phyloP scores from a whole-genome alignment of 53 echinoderm and acorn worm species.

The Astropecten irregularis region DNA sequence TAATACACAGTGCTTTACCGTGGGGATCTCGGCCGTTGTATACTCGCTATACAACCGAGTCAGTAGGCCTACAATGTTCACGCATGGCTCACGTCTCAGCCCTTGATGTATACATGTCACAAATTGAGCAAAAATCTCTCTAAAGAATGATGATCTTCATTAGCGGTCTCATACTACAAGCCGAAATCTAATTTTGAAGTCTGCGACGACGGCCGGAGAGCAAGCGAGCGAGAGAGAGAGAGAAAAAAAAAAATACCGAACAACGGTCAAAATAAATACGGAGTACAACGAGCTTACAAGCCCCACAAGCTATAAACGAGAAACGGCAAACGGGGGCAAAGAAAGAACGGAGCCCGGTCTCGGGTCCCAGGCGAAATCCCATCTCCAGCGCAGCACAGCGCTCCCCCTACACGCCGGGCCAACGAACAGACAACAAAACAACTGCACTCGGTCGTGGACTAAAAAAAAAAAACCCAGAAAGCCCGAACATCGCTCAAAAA shows the following conservation, averaged over 20 bases:
- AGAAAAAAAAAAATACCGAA: not conserved
- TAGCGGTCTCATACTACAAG: conserved; percentile 43
- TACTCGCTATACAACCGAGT: too few species aligned
- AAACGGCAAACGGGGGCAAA: not conserved
- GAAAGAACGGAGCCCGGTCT: conserved; percentile 10
- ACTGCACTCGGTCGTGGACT: too few species aligned
- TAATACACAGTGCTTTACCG: too few species aligned
- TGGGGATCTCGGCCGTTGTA: too few species aligned
- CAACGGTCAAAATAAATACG: conserved; percentile 25
- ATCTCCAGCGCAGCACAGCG: too few species aligned
- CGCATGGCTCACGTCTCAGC: too few species aligned
- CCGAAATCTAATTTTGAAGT: conserved; percentile 44
- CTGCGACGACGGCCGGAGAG: too few species aligned
- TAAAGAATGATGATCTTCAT: conserved; percentile 4
- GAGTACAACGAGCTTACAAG: conserved; percentile 27
- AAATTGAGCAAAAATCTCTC: too few species aligned
- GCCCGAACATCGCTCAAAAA: too few species aligned
- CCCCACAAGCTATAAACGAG: conserved; percentile 20
- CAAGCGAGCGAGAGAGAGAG: not conserved
- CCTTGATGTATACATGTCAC: not conserved
- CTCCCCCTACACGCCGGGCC: not conserved
- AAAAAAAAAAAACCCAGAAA: too few species aligned
- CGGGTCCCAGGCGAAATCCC: conserved; percentile 1
- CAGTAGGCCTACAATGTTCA: too few species aligned
- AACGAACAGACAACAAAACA: conserved; percentile 22